Conservation (phyloP, 2,797 vertebrate genomes). For the Ciconia nigra region DNA sequence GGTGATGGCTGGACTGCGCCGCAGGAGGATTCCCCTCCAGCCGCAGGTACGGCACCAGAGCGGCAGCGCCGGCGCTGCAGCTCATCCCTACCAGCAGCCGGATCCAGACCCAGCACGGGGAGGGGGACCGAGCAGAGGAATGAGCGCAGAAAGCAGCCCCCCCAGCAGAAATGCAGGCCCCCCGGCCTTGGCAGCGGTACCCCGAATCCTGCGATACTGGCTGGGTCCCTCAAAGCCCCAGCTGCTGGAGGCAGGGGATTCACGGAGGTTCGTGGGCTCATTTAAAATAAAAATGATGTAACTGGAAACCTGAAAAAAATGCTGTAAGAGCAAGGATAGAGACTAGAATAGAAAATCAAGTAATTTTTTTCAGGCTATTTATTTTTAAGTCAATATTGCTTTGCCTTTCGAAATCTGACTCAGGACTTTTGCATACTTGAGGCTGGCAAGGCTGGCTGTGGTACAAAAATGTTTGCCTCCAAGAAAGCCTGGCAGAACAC, state of each 20-base stretch:
- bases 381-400: not conserved
- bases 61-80: fast-evolving
- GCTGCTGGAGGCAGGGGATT: not conserved
- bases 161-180: not conserved
- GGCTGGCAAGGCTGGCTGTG: slow-evolving; percentile 23
- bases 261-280: fast-evolving
- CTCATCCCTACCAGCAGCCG: fast-evolving
- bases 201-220: fast-evolving
- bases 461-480: not conserved
- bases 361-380: not conserved
- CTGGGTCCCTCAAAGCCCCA: not conserved
- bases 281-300: not conserved
- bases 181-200: no score
- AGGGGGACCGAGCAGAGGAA: not conserved
- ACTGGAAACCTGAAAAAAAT: not conserved
- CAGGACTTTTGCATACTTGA: slow-evolving; percentile 13
- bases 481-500: slow-evolving; percentile 10
- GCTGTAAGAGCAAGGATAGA: not conserved
- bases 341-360: not conserved
- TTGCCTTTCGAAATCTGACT: not conserved
- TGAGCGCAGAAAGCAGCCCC: fast-evolving
- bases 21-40: not conserved
- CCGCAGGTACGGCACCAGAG: not conserved
- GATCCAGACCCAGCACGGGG: fast-evolving
- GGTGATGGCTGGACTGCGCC: not conserved